These are phyloP conservation scores for Mustelus asterias DNA, from an alignment of 2,113 vertebrate genomes.

Conservation along the genomic window DNA sequence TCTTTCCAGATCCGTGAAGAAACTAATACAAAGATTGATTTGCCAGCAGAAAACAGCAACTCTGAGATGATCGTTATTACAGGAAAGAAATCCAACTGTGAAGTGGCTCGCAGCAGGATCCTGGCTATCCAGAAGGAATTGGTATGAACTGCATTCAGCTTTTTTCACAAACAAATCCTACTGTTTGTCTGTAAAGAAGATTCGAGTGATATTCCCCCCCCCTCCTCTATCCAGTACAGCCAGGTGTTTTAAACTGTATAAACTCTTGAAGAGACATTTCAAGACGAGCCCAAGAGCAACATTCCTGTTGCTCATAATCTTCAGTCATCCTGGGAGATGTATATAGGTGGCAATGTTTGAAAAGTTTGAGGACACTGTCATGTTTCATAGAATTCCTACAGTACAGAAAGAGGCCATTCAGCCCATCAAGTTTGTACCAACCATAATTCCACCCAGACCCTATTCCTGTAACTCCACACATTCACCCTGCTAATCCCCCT, in stretches of 20 bases:
- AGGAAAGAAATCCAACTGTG: conserved; percentile 92
- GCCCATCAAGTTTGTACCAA: no score
- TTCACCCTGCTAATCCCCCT: no score
- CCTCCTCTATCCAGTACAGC: not conserved
- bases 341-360: no score
- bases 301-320: not conserved
- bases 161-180: not conserved
- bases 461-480: no score
- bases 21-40: conserved; percentile 94
- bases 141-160: conserved; percentile 53
- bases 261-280: not conserved
- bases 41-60: conserved; percentile 96
- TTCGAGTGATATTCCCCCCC: not conserved
- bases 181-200: not conserved
- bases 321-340: not conserved
- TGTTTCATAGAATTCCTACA: no score
- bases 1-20: conserved; percentile 87
- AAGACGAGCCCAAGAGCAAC: not conserved
- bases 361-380: no score
- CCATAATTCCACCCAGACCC: no score
- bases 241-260: not conserved
- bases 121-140: conserved; percentile 95
- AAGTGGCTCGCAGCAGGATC: conserved; percentile 80
- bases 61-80: conserved; percentile 98
- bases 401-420: no score